phyloP scores from a whole-genome alignment of 1,140 invertebrate species.

The Drosophila murphyi region DNA sequence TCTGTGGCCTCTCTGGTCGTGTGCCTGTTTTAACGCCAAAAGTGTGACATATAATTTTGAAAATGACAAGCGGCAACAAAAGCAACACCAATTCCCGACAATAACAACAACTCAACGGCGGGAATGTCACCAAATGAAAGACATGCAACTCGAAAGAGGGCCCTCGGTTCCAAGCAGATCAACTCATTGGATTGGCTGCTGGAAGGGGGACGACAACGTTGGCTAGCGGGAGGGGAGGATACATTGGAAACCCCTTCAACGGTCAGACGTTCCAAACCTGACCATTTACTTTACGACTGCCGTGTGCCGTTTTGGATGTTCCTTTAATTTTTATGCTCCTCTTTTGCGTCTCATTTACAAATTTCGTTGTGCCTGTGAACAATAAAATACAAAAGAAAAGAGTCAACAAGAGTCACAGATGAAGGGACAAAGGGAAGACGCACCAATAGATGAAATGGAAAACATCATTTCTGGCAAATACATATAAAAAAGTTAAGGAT shows the following conservation, averaged over 20 bases:
- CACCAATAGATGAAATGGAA: conserved; percentile 4
- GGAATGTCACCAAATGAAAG: conserved; percentile 76
- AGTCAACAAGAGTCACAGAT: neutral
- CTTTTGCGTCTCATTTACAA: conserved; percentile 66
- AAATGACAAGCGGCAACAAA: conserved; percentile 74
- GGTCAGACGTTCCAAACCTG: conserved; percentile 20
- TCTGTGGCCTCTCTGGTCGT: conserved; percentile 49
- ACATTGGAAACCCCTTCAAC: conserved; percentile 2
- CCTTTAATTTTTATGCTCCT: conserved; percentile 61
- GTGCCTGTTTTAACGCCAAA: conserved; percentile 81
- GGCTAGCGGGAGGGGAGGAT: neutral
- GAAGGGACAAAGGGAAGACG: neutral
- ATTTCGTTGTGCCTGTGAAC: conserved; percentile 10
- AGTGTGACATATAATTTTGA: conserved; percentile 82
- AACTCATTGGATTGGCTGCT: neutral
- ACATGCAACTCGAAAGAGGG: conserved; percentile 58
- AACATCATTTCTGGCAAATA: too few species aligned
- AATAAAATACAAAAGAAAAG: conserved; percentile 2
- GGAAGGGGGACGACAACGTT: too few species aligned
- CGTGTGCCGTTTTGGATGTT: conserved; percentile 59
- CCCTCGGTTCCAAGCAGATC: conserved; percentile 11
- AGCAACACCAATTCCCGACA: conserved; percentile 42
- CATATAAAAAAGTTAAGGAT: too few species aligned
- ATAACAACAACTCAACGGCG: conserved; percentile 73
- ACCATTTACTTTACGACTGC: conserved; percentile 76